Evolutionary conservation across 2,888 invertebrate species (phyloP).

Genomic region (Cryptus armator): DNA sequence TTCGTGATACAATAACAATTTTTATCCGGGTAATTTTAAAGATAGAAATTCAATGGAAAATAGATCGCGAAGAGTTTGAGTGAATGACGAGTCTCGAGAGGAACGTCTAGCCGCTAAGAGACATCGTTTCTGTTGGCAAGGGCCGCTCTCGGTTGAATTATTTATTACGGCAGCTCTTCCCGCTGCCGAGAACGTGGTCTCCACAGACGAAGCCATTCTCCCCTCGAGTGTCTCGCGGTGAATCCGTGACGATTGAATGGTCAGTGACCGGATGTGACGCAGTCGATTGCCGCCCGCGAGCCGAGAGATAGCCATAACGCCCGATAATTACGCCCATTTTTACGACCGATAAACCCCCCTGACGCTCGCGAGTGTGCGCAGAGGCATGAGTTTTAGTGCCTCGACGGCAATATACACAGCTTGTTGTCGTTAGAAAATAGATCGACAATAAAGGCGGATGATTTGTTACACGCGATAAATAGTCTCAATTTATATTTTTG

Average conservation of each 20-base stretch:
- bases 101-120: slow-evolving; percentile 29
- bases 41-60: neutral
- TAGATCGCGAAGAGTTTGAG: neutral
- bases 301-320: slow-evolving; percentile 77
- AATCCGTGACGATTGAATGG: slow-evolving; percentile 81
- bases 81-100: slow-evolving; percentile 29
- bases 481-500: too few species aligned
- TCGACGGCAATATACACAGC: neutral
- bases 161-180: slow-evolving; percentile 51
- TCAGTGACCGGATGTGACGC: slow-evolving; percentile 83
- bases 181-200: slow-evolving; percentile 33
- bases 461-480: too few species aligned
- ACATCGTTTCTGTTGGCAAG: slow-evolving; percentile 61
- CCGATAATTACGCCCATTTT: slow-evolving; percentile 81
- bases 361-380: neutral
- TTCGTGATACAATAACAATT: neutral
- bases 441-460: too few species aligned
- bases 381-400: neutral
- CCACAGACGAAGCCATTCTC: slow-evolving; percentile 47
- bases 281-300: slow-evolving; percentile 66
- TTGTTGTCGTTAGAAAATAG: too few species aligned
- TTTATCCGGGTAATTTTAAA: neutral
- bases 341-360: slow-evolving; percentile 78
- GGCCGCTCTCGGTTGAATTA: slow-evolving; percentile 58
- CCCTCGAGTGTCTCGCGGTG: slow-evolving; percentile 36